phyloP scores from a whole-genome alignment of 2,888 invertebrate genomes.

The Asteroscopus sphinx region DNA sequence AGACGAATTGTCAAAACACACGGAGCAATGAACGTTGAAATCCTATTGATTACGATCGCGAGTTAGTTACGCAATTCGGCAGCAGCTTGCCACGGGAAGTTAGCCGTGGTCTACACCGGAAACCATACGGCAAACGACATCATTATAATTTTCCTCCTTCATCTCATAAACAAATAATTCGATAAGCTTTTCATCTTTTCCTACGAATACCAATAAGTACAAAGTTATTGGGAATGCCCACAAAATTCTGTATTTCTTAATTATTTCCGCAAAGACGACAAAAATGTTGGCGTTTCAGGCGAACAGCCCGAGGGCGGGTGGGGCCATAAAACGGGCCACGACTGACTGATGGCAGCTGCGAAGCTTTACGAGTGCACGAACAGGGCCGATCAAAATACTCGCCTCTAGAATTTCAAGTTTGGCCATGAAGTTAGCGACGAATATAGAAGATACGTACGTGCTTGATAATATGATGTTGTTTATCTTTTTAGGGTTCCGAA shows the following conservation, averaged over 20 bases:
- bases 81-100: too few species aligned
- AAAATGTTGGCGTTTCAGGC: constrained; percentile 40
- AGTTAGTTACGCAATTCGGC: too few species aligned
- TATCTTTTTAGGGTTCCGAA: too few species aligned
- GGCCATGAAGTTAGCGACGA: constrained; percentile 17
- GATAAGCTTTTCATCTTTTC: constrained; percentile 26
- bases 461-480: too few species aligned
- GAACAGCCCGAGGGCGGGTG: constrained; percentile 17
- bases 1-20: too few species aligned
- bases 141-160: constrained; percentile 18
- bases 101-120: background rate
- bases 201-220: constrained; percentile 47
- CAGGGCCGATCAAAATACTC: constrained; percentile 57
- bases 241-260: constrained; percentile 58
- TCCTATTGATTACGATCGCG: too few species aligned
- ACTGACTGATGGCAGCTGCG: constrained; percentile 48
- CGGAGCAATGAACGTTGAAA: too few species aligned
- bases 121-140: constrained; percentile 5
- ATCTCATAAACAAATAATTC: constrained; percentile 36
- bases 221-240: constrained; percentile 46
- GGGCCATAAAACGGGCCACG: constrained; percentile 44
- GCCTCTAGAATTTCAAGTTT: constrained; percentile 34
- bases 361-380: constrained; percentile 59
- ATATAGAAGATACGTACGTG: background rate
- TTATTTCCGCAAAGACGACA: constrained; percentile 53